phyloP scores from a whole-genome alignment of 2,797 vertebrate species.

The Melanotaenia boesemani region DNA sequence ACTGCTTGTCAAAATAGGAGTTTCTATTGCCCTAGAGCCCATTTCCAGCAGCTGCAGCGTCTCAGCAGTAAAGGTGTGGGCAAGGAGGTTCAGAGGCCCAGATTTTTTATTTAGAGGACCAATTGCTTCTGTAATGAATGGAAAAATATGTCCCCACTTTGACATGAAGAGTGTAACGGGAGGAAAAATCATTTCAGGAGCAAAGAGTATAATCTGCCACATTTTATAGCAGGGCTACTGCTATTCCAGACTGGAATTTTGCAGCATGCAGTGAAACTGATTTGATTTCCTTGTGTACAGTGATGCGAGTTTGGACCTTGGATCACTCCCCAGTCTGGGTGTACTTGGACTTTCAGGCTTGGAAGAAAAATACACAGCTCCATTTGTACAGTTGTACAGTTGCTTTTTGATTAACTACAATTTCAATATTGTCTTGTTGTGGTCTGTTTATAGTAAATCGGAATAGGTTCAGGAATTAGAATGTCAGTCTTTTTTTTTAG shows the following conservation, averaged over 20 bases:
- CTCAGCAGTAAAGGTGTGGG: constrained; percentile 24
- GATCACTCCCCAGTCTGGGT: constrained; percentile 41
- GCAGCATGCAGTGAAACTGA: constrained; percentile 69
- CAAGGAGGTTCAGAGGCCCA: constrained; percentile 34
- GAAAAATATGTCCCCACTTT: constrained; percentile 69
- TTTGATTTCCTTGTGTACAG: constrained; percentile 69
- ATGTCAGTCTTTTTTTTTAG: constrained; percentile 1
- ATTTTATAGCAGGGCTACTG: constrained; percentile 75
- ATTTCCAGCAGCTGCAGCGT: constrained; percentile 39
- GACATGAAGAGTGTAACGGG: constrained; percentile 52
- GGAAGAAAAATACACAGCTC: constrained; percentile 36
- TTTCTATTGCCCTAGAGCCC: constrained; percentile 32
- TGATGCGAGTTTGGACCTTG: constrained; percentile 52
- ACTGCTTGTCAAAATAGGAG: constrained; percentile 51
- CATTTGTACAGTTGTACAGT: constrained; percentile 35
- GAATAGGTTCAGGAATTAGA: neutral
- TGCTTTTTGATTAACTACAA: constrained; percentile 27
- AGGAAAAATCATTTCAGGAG: constrained; percentile 74
- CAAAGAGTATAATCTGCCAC: constrained; percentile 71
- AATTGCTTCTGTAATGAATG: constrained; percentile 56
- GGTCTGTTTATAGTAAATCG: constrained; percentile 17
- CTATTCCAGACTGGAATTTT: constrained; percentile 72
- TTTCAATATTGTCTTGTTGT: constrained; percentile 19
- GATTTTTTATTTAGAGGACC: constrained; percentile 42
- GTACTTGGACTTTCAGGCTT: constrained; percentile 49